These are phyloP conservation scores for Bubo blakistoni DNA, from an alignment of 2,113 vertebrate species.

Conservation along the genomic window DNA sequence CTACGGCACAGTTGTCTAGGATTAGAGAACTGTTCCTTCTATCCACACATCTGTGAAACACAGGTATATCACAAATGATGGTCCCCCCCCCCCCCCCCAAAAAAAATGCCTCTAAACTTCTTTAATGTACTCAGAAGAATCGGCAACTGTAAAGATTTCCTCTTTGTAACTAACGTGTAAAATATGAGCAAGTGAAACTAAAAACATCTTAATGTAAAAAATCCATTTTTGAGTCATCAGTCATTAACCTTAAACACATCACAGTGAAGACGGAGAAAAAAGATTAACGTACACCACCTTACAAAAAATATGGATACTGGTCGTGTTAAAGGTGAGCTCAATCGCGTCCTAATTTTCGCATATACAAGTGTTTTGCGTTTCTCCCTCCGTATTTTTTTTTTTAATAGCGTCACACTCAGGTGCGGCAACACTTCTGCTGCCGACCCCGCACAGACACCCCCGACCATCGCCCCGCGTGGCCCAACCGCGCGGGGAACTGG, in stretches of 20 bases:
- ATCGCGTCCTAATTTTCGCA: neutral
- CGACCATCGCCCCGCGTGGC: neutral
- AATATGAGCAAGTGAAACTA: neutral
- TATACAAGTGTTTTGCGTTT: neutral
- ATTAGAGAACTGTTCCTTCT: neutral
- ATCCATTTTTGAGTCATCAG: neutral
- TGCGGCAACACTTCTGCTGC: neutral
- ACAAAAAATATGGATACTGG: neutral
- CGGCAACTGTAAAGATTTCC: neutral
- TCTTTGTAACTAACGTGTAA: neutral
- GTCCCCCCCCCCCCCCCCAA: accelerated
- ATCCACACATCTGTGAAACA: neutral
- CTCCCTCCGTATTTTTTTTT: too few species aligned
- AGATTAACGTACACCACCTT: neutral
- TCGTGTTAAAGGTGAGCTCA: neutral
- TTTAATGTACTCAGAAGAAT: neutral
- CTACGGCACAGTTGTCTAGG: neutral
- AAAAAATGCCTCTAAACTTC: neutral
- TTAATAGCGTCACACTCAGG: neutral
- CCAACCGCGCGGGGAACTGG: neutral
- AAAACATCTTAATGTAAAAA: neutral
- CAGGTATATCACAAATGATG: accelerated
- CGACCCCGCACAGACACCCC: accelerated
- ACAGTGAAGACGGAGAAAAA: neutral
- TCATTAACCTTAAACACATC: neutral